Evolutionary conservation across 2,113 vertebrate genomes (phyloP).

Genomic region (Glaucidium brasilianum): DNA sequence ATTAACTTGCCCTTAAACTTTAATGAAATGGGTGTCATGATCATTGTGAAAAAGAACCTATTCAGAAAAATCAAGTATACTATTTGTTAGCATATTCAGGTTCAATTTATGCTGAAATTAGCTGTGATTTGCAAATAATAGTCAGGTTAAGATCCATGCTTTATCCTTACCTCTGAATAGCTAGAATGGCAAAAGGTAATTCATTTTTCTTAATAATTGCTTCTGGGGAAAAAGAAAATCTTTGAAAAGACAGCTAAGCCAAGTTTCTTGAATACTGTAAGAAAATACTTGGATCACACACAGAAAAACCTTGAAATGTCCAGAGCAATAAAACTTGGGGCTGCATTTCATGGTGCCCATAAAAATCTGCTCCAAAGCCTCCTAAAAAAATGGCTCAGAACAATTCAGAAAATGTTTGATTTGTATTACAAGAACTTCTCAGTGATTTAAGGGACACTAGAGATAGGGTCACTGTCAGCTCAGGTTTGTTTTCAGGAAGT

Average conservation of each 20-base stretch:
- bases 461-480: background rate
- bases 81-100: slow-evolving; percentile 66
- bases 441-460: slow-evolving; percentile 2
- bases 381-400: slow-evolving; percentile 31
- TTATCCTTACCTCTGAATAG: slow-evolving; percentile 37
- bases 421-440: slow-evolving; percentile 32
- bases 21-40: slow-evolving; percentile 50
- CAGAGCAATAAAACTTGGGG: slow-evolving; percentile 47
- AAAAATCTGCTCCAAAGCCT: slow-evolving; percentile 13
- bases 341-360: slow-evolving; percentile 31
- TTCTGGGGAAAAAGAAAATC: slow-evolving; percentile 58
- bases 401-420: slow-evolving; percentile 36
- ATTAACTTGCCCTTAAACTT: slow-evolving; percentile 48
- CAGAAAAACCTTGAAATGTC: slow-evolving; percentile 53
- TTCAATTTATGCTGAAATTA: slow-evolving; percentile 65
- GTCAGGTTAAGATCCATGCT: slow-evolving; percentile 31
- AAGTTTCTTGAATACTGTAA: slow-evolving; percentile 47
- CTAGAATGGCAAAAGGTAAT: slow-evolving; percentile 53
- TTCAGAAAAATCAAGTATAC: slow-evolving; percentile 57
- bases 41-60: slow-evolving; percentile 29
- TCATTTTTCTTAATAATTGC: slow-evolving; percentile 64
- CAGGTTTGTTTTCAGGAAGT: background rate
- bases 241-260: slow-evolving; percentile 54
- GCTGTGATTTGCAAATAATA: slow-evolving; percentile 64
- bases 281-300: slow-evolving; percentile 46